These are phyloP conservation scores for Amazona ochrocephala DNA, from an alignment of 2,797 vertebrate genomes.

Conservation along the genomic window DNA sequence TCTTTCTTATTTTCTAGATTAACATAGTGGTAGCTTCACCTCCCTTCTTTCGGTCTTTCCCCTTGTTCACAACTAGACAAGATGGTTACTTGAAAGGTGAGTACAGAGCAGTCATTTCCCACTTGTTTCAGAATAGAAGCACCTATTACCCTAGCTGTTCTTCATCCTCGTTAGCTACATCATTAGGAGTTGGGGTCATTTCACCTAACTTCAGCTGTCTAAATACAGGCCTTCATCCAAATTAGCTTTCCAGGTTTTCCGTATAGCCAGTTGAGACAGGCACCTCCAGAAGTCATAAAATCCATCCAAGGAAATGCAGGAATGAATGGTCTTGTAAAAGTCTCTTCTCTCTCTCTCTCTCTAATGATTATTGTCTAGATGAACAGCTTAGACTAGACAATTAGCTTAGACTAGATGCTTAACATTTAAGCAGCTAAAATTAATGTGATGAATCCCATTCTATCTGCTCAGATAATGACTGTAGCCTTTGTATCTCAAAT, in stretches of 20 bases:
- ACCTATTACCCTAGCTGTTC: background rate
- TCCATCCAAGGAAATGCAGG: background rate
- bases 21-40: background rate
- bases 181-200: background rate
- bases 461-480: slow-evolving; percentile 29
- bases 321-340: slow-evolving; percentile 31
- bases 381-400: slow-evolving; percentile 46
- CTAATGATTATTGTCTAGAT: slow-evolving; percentile 49
- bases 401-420: slow-evolving; percentile 65
- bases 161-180: background rate
- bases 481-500: slow-evolving; percentile 56
- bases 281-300: background rate
- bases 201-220: background rate
- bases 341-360: background rate
- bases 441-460: slow-evolving; percentile 38
- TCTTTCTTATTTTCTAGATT: background rate
- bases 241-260: background rate
- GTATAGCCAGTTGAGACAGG: background rate
- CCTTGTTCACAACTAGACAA: background rate
- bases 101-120: background rate
- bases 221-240: background rate
- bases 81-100: background rate
- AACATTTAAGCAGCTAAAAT: slow-evolving; percentile 66
- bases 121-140: background rate
- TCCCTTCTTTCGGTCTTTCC: background rate